Base-by-base conservation (phyloP, 2,888 invertebrate species). In the Cryptophagus acutangulus region DNA sequence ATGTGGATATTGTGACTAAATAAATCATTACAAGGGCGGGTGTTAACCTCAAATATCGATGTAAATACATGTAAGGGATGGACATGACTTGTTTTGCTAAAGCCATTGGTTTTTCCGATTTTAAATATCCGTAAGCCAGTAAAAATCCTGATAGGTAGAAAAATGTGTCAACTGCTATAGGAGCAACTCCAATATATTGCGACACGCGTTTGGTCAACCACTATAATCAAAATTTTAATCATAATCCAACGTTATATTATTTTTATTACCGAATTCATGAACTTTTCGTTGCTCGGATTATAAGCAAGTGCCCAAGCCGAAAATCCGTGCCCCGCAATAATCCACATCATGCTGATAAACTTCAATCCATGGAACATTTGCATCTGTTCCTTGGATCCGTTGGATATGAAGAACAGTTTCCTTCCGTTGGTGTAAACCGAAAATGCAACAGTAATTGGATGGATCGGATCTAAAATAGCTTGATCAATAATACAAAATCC, bases 151-250 rank as follows among this genome's bases (percentile, higher is more conserved):
- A 78, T 52, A 82, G 62, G 31, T 77, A 69, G 57, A 82, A 78
- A 61, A 82, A 82, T 0, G 81, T 78, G 42, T 82, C 82, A 1
- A 82, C 82, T 1, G 77, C 74, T 3, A 78, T 65, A 0, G 74
- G 50, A 51, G 69, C 76, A 58, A 74, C 49, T 62, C 69, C 53
- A 16, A 61, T 40, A 39, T 61, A 63, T 29, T 49, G 53, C 5
- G 51, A 43, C 24, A 48, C 48, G 15, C 49, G 45, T 4, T 40
- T 26, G 10, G 34, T 17, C 13, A 65, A 15, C 66, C 69, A 70
- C 73, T 74, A 52, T 13, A 60, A 70, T 37, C n/a, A n/a, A n/a
- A n/a, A n/a, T n/a, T n/a, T n/a, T n/a, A n/a, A n/a, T n/a, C n/a
- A n/a, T n/a, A n/a, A n/a, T n/a, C n/a, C n/a, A n/a, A n/a, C n/a